Base-by-base conservation (phyloP, 2,113 vertebrate species). In the Mionectes macconnelli region DNA sequence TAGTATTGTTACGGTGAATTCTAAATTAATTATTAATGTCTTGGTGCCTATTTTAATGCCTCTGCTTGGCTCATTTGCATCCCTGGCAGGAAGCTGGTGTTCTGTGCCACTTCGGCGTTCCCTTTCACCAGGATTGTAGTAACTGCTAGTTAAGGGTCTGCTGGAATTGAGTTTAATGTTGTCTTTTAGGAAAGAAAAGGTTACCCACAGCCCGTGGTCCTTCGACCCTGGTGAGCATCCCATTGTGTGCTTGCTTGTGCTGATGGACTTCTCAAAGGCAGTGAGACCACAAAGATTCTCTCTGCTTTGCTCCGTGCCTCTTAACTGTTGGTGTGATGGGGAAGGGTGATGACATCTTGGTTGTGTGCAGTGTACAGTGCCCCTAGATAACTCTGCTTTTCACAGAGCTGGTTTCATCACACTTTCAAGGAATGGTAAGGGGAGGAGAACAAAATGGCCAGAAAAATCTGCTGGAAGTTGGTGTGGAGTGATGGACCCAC, bases 21-120 rank as follows among this genome's bases (percentile, higher is more conserved):
- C 37, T 67, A 82, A 87, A 78, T 94, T 91, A 94, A 92, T 96
- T 95, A 78, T 73, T 92, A 83, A 91, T 78, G 45, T 67, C 64
- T 92, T 77, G 40, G 86, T 70, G 40, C 67, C 67, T 84, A 39
- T 64, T 92, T 94, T 64, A 95, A 72, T 85, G 50, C 50, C 35
- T 85, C 56, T 60, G 44, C 56, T 85, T 84, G 39, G 50, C 55
- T 91, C 56, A 8, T 90, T 94, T 86, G 62, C 35, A 67, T 63
- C 40, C 73, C 68, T 73, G 75, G 31, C 72, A 66, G 62, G 70
- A 67, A 92, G 6, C 23, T 82, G 50, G 17, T 5, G 1, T 14
- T 75, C 7, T 33, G 10, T 39, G 31, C 14, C 33, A 17, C 30
- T 75, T 7, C 3, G 60, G 3, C 0, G 23, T 87, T 75, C 52